Conservation (phyloP, 1,140 invertebrate genomes). For the Drosophila pruinosa region DNA sequence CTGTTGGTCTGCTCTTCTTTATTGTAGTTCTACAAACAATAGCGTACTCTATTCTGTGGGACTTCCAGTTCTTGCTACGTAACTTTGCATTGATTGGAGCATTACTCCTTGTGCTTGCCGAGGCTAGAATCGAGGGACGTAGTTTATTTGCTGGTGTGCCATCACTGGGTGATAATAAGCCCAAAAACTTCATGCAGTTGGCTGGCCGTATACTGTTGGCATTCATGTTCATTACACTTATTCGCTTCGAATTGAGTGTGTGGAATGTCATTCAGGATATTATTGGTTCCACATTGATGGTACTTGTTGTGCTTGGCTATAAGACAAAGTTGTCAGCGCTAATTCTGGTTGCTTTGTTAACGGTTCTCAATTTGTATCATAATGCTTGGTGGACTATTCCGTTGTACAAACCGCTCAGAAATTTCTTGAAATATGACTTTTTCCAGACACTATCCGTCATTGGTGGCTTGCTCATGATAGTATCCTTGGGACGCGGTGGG, state of each 20-base stretch:
- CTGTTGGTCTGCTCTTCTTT: slow-evolving; percentile 96
- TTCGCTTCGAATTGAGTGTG: slow-evolving; percentile 96
- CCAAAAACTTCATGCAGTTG: slow-evolving; percentile 98
- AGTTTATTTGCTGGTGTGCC: slow-evolving; percentile 99
- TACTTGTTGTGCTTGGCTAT: slow-evolving; percentile 97
- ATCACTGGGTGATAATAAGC: slow-evolving; percentile 97
- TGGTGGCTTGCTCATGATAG: slow-evolving; percentile 99
- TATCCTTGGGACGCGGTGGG: slow-evolving; percentile 98
- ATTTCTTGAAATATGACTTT: slow-evolving; percentile 99
- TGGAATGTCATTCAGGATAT: slow-evolving; percentile 95
- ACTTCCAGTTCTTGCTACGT: slow-evolving; percentile 97
- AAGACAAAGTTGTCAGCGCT: slow-evolving; percentile 99
- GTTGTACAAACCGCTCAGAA: slow-evolving; percentile 95
- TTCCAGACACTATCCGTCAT: slow-evolving; percentile 99
- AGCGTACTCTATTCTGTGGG: slow-evolving; percentile 99
- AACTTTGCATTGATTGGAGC: slow-evolving; percentile 98
- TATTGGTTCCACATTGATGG: slow-evolving; percentile 96
- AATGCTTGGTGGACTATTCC: slow-evolving; percentile 99
- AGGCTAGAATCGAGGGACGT: slow-evolving; percentile 95
- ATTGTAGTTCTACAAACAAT: slow-evolving; percentile 98
- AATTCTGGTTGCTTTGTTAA: slow-evolving; percentile 95
- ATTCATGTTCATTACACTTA: slow-evolving; percentile 99
- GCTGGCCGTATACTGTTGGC: slow-evolving; percentile 97
- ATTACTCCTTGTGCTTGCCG: slow-evolving; percentile 95
- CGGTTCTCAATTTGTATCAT: slow-evolving; percentile 96